Evolutionary conservation across 2,113 vertebrate genomes (phyloP).

Genomic region (Upupa epops): DNA sequence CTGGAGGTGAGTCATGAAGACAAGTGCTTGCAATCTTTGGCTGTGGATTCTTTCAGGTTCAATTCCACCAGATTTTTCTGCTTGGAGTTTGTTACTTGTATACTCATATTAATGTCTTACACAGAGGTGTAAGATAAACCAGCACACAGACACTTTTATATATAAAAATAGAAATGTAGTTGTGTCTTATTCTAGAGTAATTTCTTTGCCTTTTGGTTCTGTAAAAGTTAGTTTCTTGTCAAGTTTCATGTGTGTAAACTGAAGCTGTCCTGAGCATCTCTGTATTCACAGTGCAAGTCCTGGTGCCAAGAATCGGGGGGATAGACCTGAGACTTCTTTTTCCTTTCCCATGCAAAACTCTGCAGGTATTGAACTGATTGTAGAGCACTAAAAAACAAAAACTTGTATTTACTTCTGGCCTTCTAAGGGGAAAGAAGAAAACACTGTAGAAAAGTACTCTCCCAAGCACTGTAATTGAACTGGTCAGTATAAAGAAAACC

Average conservation of each 20-base stretch:
- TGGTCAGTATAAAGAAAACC: neutral
- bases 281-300: no score
- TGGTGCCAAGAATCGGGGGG: no score
- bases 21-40: neutral
- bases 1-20: constrained; percentile 83
- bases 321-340: no score
- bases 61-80: neutral
- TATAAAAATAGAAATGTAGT: neutral
- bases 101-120: neutral
- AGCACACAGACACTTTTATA: neutral
- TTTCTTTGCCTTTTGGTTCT: neutral
- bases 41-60: neutral
- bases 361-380: no score
- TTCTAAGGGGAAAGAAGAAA: neutral
- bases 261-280: no score
- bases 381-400: no score
- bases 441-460: neutral
- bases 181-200: neutral
- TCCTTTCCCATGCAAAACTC: no score
- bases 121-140: neutral
- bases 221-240: neutral
- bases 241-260: neutral
- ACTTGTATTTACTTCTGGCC: neutral
- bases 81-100: neutral
- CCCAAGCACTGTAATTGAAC: neutral